Percentiles rank a stretch among this genome's conserved stretches.
phyloP scores from a whole-genome alignment of 2,888 invertebrate genomes.

The Hypena proboscidalis region DNA sequence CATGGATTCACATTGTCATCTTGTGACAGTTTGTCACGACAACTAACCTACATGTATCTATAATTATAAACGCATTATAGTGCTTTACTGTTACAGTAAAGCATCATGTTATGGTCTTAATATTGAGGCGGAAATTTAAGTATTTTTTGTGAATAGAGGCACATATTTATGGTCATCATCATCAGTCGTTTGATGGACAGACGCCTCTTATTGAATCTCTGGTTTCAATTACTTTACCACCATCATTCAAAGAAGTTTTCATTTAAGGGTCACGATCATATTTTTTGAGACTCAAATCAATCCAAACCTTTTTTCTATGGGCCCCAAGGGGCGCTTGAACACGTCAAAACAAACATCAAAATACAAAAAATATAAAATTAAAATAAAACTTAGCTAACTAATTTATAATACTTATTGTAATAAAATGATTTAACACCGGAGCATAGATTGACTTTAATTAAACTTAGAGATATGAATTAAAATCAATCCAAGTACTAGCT shows the following conservation, averaged over 20 bases:
- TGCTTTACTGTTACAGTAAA: conserved; percentile 60
- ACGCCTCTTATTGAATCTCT: conserved; percentile 1
- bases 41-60: conserved; percentile 64
- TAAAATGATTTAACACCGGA: no score
- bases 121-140: conserved; percentile 36
- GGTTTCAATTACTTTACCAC: conserved; percentile 1
- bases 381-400: no score
- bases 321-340: no score
- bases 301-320: no score
- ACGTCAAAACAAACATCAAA: no score
- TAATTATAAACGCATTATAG: conserved; percentile 83
- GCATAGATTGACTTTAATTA: no score
- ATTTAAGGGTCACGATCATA: no score
- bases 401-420: no score
- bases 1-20: conserved; percentile 29
- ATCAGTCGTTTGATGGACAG: conserved; percentile 15
- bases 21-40: conserved; percentile 60
- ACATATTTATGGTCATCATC: conserved; percentile 36
- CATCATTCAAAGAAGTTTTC: neutral
- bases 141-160: conserved; percentile 29
- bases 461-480: no score
- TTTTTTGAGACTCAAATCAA: no score
- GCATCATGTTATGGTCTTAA: conserved; percentile 38
- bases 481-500: no score
- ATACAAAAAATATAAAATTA: no score